Evolutionary conservation across 2,113 vertebrate genomes (phyloP).

Genomic region (Gulo gulo): DNA sequence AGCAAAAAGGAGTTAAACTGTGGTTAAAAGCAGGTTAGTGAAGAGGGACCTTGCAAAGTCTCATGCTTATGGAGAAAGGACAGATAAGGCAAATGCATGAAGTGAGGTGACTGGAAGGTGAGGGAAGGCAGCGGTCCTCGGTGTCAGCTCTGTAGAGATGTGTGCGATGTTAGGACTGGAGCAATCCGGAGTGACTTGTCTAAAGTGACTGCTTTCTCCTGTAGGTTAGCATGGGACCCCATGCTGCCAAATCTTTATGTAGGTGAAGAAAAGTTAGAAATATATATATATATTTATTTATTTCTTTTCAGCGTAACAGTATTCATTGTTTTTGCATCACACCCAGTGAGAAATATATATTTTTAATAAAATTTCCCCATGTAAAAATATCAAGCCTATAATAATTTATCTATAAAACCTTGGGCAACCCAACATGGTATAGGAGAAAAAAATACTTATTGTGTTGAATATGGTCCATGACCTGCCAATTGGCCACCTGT

Average conservation of each 20-base stretch:
- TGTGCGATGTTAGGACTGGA: neutral
- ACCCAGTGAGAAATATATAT: neutral
- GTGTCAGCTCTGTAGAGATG: neutral
- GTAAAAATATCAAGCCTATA: neutral
- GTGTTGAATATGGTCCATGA: neutral
- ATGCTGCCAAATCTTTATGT: neutral
- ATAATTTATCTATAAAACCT: neutral
- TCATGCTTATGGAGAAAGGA: neutral
- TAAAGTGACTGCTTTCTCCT: neutral
- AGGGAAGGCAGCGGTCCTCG: neutral
- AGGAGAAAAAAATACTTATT: neutral
- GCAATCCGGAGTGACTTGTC: neutral
- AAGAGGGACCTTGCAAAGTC: neutral
- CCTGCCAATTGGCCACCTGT: neutral
- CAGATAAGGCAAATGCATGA: neutral
- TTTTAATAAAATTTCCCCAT: neutral
- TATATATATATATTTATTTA: too few relatives aligned
- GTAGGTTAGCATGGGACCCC: rapidly evolving
- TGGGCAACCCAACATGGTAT: neutral
- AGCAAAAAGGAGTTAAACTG: neutral
- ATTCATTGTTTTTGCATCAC: too few relatives aligned
- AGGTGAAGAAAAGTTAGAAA: neutral
- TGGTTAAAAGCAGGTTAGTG: neutral
- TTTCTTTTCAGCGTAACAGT: too few relatives aligned
- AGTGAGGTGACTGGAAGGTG: neutral